A percentile compares a stretch with the other conserved stretches of the same genome.
phyloP scores from a whole-genome alignment of 2,113 vertebrate genomes.

The Saguinus imperator region DNA sequence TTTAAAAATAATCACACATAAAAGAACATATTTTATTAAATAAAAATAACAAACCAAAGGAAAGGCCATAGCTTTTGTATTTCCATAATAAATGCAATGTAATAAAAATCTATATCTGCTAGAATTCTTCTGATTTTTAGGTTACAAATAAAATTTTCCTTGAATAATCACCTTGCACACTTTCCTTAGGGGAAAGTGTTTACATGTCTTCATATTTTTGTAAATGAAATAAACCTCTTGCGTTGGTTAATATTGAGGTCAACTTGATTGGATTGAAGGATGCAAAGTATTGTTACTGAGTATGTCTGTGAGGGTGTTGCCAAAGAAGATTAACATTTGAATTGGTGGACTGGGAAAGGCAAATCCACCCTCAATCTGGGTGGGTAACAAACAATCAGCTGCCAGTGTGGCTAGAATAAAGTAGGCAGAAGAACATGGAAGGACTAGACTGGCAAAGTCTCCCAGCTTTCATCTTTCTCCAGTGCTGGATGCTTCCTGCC shows the following conservation, averaged over 20 bases:
- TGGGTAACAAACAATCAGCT: too few species aligned
- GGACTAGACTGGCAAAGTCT: too few species aligned
- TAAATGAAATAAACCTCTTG: slow-evolving; percentile 42
- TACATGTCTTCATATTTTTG: slow-evolving; percentile 36
- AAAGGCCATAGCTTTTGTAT: background rate
- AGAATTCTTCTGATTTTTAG: slow-evolving; percentile 19
- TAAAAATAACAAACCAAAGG: slow-evolving; percentile 48
- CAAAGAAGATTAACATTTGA: too few species aligned
- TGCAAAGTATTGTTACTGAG: too few species aligned
- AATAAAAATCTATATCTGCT: background rate
- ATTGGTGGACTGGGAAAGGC: too few species aligned
- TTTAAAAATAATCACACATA: background rate
- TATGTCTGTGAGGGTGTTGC: too few species aligned
- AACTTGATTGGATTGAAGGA: too few species aligned
- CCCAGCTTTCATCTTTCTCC: too few species aligned
- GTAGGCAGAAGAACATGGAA: too few species aligned
- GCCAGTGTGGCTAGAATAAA: too few species aligned
- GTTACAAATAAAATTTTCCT: slow-evolving; percentile 47
- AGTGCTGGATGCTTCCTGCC: too few species aligned
- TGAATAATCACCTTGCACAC: slow-evolving; percentile 45
- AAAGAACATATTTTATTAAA: slow-evolving; percentile 44
- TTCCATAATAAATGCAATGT: slow-evolving; percentile 32
- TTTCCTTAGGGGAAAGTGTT: slow-evolving; percentile 49
- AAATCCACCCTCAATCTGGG: too few species aligned
- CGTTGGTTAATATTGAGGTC: background rate